These are phyloP conservation scores for Hermaeophaga mercurialis DNA, from an alignment of 2,888 invertebrate species.

Conservation along the genomic window DNA sequence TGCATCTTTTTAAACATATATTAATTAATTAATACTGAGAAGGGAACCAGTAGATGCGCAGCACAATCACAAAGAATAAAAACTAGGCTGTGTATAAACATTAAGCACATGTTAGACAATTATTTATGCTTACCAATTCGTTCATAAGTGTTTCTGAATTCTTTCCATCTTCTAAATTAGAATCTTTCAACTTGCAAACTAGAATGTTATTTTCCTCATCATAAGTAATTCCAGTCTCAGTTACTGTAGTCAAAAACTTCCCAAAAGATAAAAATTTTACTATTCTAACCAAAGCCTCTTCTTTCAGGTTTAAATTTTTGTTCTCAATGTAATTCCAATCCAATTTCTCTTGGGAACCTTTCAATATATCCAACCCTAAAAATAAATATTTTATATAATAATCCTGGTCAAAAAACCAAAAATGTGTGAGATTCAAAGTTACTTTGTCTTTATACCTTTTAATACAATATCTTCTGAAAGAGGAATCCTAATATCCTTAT, in stretches of 20 bases:
- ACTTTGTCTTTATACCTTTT: too few relatives aligned
- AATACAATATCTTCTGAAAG: slow-evolving; percentile 77
- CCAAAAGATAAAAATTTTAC: slow-evolving; percentile 83
- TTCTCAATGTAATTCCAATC: slow-evolving; percentile 71
- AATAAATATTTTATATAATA: slow-evolving; percentile 12
- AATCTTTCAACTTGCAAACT: slow-evolving; percentile 42
- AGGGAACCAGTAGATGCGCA: too few relatives aligned
- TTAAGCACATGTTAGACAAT: too few relatives aligned
- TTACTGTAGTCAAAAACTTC: slow-evolving; percentile 66
- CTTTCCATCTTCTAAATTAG: slow-evolving; percentile 36
- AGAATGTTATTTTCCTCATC: slow-evolving; percentile 59
- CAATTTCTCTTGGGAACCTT: slow-evolving; percentile 69
- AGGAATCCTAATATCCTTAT: slow-evolving; percentile 67
- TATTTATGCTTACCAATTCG: slow-evolving; percentile 41
- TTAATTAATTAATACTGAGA: too few relatives aligned
- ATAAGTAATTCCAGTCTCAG: slow-evolving; percentile 70
- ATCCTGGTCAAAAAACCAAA: too few relatives aligned
- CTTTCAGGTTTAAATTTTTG: slow-evolving; percentile 63
- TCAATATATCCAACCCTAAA: slow-evolving; percentile 54
- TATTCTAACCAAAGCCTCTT: slow-evolving; percentile 77
- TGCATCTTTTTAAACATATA: too few relatives aligned
- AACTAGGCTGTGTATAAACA: too few relatives aligned
- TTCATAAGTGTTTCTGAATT: slow-evolving; percentile 40
- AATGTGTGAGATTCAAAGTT: slow-evolving; percentile 53
- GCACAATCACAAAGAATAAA: too few relatives aligned